Evolutionary conservation across 2,797 vertebrate species (phyloP), one percentile per base, ranked within the genome.

Genomic region (Bovichtus variegatus): DNA sequence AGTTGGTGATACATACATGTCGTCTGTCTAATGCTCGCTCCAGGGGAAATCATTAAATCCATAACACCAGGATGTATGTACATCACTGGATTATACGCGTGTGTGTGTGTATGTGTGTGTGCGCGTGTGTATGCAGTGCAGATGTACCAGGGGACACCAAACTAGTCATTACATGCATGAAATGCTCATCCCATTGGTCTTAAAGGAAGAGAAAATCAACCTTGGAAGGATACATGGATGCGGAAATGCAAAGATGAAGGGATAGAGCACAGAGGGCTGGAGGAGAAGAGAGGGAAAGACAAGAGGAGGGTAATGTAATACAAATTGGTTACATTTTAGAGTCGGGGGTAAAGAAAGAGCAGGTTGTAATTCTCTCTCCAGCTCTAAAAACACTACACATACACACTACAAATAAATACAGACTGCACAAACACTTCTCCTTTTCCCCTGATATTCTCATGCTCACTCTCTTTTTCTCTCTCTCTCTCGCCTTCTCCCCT

Each of bases 41-140:
- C 54, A n/a, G 44, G 87, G 89, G 91, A 93, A 92, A 93, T 92
- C 92, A 78, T 93, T 93, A 92, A 93, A 92, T 93, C 91, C 74
- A 92, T 92, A 93, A 87, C 72, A 86, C 54, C 66, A 54, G 83
- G 76, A 85, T 85, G 76, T 86, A 86, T 83, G 81, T 80, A 82
- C 81, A 90, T 82, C 61, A 68, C 65, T 57, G 74, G 55, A 79
- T 64, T 58, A 18, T 44, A 3, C 50, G 4, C 44, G 19, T 58
- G 34, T 60, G 54, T 44, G 44, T 66, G 62, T 65, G 36, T 41
- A 54, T 36, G n/a, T 62, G 65, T 54, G 29, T 41, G 44, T 55
- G 67, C 46, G 44, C 46, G 50, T 41, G 50, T 51, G 40, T 41
- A 51, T 36, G 71, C n/a, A 18, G 66, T 62, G 43, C 47, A 44